phyloP scores from a whole-genome alignment of 2,888 invertebrate species.

The Ichneumoninae sp. region DNA sequence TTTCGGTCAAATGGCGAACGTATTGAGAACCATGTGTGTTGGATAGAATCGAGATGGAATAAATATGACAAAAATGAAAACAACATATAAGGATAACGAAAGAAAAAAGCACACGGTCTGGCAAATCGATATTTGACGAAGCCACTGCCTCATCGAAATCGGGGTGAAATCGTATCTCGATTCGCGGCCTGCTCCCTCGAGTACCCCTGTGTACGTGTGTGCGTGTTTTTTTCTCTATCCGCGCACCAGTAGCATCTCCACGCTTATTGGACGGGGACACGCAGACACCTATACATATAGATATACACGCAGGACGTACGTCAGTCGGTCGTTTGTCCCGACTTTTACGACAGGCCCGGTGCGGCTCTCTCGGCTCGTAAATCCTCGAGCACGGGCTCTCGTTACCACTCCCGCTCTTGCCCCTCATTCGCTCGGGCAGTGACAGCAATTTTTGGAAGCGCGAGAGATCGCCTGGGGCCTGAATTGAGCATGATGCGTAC shows the following conservation, averaged over 20 bases:
- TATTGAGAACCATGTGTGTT: slow-evolving; percentile 35
- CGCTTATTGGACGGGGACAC: neutral
- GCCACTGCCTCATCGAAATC: slow-evolving; percentile 48
- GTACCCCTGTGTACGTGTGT: slow-evolving; percentile 39
- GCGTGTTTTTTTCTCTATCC: slow-evolving; percentile 49
- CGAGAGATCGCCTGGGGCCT: slow-evolving; percentile 18
- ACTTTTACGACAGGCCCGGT: slow-evolving; percentile 69
- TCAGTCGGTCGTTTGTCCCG: slow-evolving; percentile 69
- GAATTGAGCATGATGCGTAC: slow-evolving; percentile 30
- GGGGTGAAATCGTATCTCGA: slow-evolving; percentile 65
- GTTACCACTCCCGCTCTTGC: slow-evolving; percentile 44
- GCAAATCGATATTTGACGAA: slow-evolving; percentile 67
- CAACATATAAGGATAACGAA: slow-evolving; percentile 35
- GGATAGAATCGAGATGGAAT: slow-evolving; percentile 33
- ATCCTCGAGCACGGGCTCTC: slow-evolving; percentile 60
- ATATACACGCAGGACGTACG: slow-evolving; percentile 50
- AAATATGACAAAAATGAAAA: slow-evolving; percentile 44
- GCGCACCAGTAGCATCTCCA: slow-evolving; percentile 15
- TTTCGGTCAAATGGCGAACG: slow-evolving; percentile 31
- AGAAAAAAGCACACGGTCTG: slow-evolving; percentile 48
- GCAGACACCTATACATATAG: neutral
- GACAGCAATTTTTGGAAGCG: slow-evolving; percentile 40
- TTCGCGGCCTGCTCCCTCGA: slow-evolving; percentile 57
- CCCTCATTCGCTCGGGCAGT: slow-evolving; percentile 16
- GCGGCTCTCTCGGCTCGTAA: slow-evolving; percentile 66